Evolutionary conservation across 2,888 invertebrate species (phyloP).

Genomic region (Electrophaes corylata): DNA sequence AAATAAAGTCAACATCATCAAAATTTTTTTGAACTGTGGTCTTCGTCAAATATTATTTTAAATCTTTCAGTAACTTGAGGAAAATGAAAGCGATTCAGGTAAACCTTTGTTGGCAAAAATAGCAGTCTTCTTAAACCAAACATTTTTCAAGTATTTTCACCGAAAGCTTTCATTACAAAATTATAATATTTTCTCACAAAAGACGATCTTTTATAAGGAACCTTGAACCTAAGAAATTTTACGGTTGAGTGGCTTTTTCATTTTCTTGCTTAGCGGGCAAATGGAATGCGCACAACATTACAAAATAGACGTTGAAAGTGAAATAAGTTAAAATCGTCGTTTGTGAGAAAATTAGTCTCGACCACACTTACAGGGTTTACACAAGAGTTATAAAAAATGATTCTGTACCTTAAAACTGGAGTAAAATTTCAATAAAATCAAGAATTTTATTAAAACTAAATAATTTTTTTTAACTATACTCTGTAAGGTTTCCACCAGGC

Average conservation of each 20-base stretch:
- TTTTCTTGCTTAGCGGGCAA: conserved; percentile 58
- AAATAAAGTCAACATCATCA: too few relatives aligned
- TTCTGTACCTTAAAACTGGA: too few relatives aligned
- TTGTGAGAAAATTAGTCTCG: conserved; percentile 2
- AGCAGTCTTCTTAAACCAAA: conserved; percentile 18
- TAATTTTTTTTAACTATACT: too few relatives aligned
- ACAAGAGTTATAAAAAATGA: neutral
- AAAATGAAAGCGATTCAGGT: conserved; percentile 17
- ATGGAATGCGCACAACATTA: conserved; percentile 63
- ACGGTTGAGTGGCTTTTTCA: conserved; percentile 58
- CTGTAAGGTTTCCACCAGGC: too few relatives aligned
- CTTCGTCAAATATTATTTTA: too few relatives aligned
- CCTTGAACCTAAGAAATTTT: conserved; percentile 40
- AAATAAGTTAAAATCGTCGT: conserved; percentile 15
- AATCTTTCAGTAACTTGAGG: neutral
- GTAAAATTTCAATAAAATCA: too few relatives aligned
- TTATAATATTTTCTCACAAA: conserved; percentile 31
- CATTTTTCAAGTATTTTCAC: conserved; percentile 30
- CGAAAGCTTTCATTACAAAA: conserved; percentile 34
- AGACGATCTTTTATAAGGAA: conserved; percentile 28
- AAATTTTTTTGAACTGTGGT: too few relatives aligned
- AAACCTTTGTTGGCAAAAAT: conserved; percentile 19
- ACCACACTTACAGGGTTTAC: neutral
- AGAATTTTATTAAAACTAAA: too few relatives aligned
- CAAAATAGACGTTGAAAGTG: conserved; percentile 55